A percentile compares a stretch with the other conserved stretches of the same genome.
Evolutionary conservation across 2,797 vertebrate genomes (phyloP).

Genomic region (Parambassis ranga): DNA sequence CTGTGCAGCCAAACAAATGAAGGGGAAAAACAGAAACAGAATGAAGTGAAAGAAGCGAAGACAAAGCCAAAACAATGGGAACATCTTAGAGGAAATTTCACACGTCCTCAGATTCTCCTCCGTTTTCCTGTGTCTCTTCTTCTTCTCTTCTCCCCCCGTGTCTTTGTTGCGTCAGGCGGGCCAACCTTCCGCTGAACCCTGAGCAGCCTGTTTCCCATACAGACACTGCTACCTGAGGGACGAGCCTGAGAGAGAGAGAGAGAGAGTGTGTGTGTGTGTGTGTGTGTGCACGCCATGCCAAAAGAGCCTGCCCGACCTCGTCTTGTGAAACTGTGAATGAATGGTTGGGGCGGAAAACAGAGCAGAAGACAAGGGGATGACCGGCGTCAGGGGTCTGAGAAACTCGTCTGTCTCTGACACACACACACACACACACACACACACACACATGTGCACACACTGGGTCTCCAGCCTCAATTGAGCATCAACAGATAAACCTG

Average conservation of each 20-base stretch:
- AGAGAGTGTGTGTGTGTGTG: background rate
- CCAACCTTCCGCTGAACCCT: constrained; percentile 52
- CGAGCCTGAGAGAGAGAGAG: background rate
- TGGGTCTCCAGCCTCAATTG: constrained; percentile 55
- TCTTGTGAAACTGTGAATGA: constrained; percentile 61
- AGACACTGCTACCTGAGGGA: constrained; percentile 36
- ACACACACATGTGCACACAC: constrained; percentile 38
- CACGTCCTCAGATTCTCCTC: constrained; percentile 16
- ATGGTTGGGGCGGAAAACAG: constrained; percentile 33
- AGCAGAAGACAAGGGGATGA: constrained; percentile 46
- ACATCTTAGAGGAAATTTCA: background rate
- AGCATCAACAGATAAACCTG: constrained; percentile 64
- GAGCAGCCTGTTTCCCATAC: constrained; percentile 40
- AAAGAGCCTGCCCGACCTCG: constrained; percentile 36
- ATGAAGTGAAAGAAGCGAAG: constrained; percentile 23
- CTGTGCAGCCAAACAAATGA: no score
- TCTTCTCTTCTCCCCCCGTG: background rate
- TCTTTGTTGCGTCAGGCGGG: constrained; percentile 32
- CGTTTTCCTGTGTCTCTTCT: background rate
- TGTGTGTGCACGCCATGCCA: background rate
- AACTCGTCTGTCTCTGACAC: constrained; percentile 33
- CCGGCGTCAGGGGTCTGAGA: constrained; percentile 68
- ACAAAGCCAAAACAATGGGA: background rate
- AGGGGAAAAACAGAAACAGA: background rate
- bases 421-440: constrained; percentile 19